Evolutionary conservation across 2,888 invertebrate species (phyloP).

Genomic region (Coleophora deauratella): DNA sequence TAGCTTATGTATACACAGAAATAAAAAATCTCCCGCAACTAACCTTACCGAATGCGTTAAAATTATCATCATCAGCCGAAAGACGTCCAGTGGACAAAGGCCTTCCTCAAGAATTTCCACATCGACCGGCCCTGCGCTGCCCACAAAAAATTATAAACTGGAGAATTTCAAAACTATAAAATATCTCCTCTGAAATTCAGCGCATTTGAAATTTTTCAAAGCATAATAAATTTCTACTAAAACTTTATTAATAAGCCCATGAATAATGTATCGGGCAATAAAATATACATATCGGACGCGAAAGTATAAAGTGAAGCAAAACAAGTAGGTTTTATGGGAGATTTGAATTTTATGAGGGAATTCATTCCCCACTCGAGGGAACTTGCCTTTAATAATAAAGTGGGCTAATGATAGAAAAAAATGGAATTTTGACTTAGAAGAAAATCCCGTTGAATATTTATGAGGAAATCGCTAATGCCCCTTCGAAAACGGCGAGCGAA

Average conservation of each 20-base stretch:
- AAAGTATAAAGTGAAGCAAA: slow-evolving; percentile 10
- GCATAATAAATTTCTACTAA: no score
- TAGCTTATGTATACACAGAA: no score
- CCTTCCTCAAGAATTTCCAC: no score
- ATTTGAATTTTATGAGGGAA: slow-evolving; percentile 21
- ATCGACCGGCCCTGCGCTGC: no score
- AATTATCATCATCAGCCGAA: no score
- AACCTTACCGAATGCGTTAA: no score
- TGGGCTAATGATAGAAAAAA: slow-evolving; percentile 23
- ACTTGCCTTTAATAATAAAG: slow-evolving; percentile 21
- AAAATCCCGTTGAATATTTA: slow-evolving; percentile 21
- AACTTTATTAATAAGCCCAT: not conserved
- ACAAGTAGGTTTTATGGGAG: slow-evolving; percentile 13
- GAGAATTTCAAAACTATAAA: no score
- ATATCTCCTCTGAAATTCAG: no score
- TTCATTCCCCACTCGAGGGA: slow-evolving; percentile 3
- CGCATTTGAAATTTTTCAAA: no score
- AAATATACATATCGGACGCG: not conserved
- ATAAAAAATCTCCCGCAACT: no score
- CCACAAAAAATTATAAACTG: no score
- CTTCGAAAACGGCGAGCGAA: not conserved
- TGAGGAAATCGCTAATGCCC: slow-evolving; percentile 12
- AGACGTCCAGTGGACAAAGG: no score
- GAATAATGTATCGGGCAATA: slow-evolving; percentile 1
- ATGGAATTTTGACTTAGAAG: slow-evolving; percentile 14